Evolutionary conservation across 2,888 invertebrate species (phyloP).

Genomic region (Melangyna quadrimaculata): DNA sequence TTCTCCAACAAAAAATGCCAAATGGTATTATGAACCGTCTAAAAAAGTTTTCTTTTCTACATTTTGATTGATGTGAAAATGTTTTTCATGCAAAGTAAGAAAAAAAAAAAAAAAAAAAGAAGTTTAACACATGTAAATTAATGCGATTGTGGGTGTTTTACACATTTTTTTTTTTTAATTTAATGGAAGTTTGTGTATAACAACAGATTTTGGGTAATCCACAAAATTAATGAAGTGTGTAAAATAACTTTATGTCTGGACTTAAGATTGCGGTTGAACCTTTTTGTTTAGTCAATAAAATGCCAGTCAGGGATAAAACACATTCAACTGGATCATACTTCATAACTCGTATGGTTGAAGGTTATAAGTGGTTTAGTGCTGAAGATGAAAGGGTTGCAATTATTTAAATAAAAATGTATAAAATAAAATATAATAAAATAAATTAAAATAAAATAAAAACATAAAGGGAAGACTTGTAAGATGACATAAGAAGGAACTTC

Average conservation of each 20-base stretch:
- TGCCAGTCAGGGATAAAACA: background rate
- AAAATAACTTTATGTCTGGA: background rate
- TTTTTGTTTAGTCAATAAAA: background rate
- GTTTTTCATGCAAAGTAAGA: too few species aligned
- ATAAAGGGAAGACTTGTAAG: too few species aligned
- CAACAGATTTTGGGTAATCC: background rate
- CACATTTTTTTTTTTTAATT: background rate
- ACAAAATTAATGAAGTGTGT: constrained; percentile 2
- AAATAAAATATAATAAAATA: too few species aligned
- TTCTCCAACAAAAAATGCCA: background rate
- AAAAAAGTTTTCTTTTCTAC: background rate
- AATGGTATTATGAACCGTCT: background rate
- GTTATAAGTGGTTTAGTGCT: background rate
- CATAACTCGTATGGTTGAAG: background rate
- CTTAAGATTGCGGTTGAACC: background rate
- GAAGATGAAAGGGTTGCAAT: background rate
- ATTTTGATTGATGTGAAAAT: background rate
- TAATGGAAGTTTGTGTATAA: background rate
- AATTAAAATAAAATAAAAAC: too few species aligned
- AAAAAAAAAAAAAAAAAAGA: background rate
- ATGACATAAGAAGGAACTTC: too few species aligned
- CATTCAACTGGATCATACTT: background rate
- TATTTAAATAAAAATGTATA: too few species aligned
- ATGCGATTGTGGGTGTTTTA: background rate
- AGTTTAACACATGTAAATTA: background rate